Conservation (phyloP, 2,797 vertebrate genomes). For the Alca torda region DNA sequence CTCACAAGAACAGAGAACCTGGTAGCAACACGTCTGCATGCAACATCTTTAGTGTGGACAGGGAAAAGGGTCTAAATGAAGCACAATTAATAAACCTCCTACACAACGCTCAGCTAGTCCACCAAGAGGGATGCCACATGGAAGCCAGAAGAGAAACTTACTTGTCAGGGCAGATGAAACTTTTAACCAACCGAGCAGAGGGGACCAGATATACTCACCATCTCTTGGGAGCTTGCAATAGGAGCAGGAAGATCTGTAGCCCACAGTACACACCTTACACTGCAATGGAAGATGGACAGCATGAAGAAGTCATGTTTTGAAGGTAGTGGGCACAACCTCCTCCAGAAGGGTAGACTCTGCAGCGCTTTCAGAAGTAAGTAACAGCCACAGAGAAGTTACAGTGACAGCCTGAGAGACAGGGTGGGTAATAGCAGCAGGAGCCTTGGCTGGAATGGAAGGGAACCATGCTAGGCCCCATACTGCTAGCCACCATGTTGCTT, state of each 20-base stretch:
- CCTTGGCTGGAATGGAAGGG: neutral
- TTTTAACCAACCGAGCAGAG: neutral
- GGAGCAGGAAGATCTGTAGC: constrained; percentile 79
- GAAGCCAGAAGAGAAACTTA: constrained; percentile 1
- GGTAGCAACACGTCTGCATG: neutral
- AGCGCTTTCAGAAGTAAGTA: neutral
- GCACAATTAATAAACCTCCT: neutral
- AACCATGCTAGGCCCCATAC: neutral
- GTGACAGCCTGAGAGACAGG: neutral
- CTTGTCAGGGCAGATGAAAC: neutral
- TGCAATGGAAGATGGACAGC: constrained; percentile 63
- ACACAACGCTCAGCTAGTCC: neutral
- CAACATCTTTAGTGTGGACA: neutral
- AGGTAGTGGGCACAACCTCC: neutral
- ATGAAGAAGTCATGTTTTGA: neutral
- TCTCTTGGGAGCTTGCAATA: constrained; percentile 80
- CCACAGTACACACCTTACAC: constrained; percentile 77
- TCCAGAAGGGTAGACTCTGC: neutral
- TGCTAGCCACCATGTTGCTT: neutral
- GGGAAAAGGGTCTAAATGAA: neutral
- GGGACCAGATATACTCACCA: constrained; percentile 67
- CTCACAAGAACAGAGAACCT: neutral
- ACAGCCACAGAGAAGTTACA: neutral
- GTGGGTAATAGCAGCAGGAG: neutral
- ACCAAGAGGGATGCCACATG: neutral